Base-by-base conservation (phyloP, 35 echinoderm and acorn worm genomes). In the Apostichopus parvimensis region DNA sequence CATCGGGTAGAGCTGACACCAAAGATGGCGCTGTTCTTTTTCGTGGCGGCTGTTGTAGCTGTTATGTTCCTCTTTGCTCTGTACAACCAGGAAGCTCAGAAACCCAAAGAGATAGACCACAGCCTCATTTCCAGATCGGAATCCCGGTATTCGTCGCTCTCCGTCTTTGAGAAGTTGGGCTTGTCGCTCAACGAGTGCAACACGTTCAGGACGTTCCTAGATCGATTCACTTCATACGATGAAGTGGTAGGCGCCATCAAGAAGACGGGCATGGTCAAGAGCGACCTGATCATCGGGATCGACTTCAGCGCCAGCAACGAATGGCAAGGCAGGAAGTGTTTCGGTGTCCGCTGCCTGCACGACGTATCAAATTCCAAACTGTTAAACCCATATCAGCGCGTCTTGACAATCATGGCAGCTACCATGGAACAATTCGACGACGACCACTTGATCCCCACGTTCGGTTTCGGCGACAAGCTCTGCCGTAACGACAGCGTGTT, bases 261-360 rank as follows among this genome's bases (percentile, higher is more conserved):
- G 70, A 92, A 92, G 53, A 91, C 97, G 2, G 97, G 97, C 34
- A 91, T 99, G 57, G 77, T 92, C 5, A 92, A 86, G 54, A 94
- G 97, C n/a, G 94, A 99, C 54, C 81, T 99, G 24, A 96, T 99
- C 59, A 94, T 99, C 28, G 97, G 91, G 10, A 86, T 99, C 25
- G 97, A 99, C 76, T 99, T 99, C 82, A 99, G 95, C 12, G 97
- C 97, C n/a, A 99, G 97, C 79, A 99, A 99, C 45, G 97, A 99
- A 78, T 99, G 97, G 97, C 97, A 99, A 73, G 97, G 97, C 2
- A 70, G 97, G 15, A 94, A 96, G 56, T 79, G 91, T 1, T 99
- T 91, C 25, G 77, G 87, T 56, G 86, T 77, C 34, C 75, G 87
- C 12, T 96, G 95, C 73, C 57, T 99, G 9, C 97, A 99, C n/a